These are phyloP conservation scores for Neoaliturus tenellus DNA, from an alignment of 2,888 invertebrate genomes.

Conservation along the genomic window DNA sequence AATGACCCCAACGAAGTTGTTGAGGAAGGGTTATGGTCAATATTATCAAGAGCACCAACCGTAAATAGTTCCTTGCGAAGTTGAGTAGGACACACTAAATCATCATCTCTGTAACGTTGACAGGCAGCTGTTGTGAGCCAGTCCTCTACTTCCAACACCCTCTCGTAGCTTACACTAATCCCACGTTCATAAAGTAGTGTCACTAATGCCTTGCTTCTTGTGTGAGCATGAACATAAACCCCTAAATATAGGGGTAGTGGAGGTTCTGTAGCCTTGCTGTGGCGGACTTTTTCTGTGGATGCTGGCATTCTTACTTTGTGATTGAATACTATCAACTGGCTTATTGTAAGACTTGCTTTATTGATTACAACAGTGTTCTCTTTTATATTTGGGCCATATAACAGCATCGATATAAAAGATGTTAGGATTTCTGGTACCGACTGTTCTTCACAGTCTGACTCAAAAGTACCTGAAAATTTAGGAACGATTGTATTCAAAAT, in stretches of 20 bases:
- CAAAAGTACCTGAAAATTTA: constrained; percentile 13
- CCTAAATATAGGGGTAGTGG: not conserved
- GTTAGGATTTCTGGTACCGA: not conserved
- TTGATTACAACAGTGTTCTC: not conserved
- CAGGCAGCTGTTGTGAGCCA: constrained; percentile 13
- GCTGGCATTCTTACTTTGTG: constrained; percentile 8
- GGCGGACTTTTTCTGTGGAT: constrained; percentile 6
- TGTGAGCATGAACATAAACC: constrained; percentile 8
- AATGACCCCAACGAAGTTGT: not conserved
- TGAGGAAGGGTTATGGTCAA: not conserved
- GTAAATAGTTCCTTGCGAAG: not conserved
- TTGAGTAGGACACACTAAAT: not conserved
- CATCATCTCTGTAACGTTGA: constrained; percentile 13
- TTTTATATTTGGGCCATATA: constrained; percentile 8
- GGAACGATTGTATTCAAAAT: constrained; percentile 13
- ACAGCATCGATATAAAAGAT: constrained; percentile 8
- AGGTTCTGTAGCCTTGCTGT: constrained; percentile 8
- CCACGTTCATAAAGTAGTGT: constrained; percentile 7
- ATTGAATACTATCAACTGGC: constrained; percentile 13
- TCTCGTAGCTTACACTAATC: constrained; percentile 7
- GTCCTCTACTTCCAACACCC: constrained; percentile 13
- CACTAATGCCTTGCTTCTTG: constrained; percentile 13
- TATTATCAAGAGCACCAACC: not conserved
- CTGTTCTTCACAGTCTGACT: constrained; percentile 13
- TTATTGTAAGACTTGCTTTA: not conserved